phyloP scores from a whole-genome alignment of 1,140 invertebrate species.

The Chrysoperla carnea region DNA sequence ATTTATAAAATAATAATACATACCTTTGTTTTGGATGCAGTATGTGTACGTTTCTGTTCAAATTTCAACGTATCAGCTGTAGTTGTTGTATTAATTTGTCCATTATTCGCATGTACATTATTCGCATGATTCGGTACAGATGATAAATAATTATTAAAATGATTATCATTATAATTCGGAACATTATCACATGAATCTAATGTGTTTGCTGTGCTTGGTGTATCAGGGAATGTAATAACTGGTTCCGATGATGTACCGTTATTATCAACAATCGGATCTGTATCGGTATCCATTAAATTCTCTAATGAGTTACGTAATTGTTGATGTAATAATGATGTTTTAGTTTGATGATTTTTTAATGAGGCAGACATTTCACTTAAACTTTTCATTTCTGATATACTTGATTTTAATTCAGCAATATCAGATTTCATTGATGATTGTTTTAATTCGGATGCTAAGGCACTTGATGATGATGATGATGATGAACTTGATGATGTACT shows the following conservation, averaged over 20 bases:
- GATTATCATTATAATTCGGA: too few relatives aligned
- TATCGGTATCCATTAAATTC: background rate
- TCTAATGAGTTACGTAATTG: background rate
- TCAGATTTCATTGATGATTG: background rate
- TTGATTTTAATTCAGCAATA: background rate
- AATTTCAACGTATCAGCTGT: background rate
- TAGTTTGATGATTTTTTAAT: too few relatives aligned
- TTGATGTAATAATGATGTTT: background rate
- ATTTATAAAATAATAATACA: background rate
- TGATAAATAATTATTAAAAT: too few relatives aligned
- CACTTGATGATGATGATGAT: background rate
- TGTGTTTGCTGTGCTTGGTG: background rate
- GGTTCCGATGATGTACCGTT: background rate
- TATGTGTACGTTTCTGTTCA: background rate
- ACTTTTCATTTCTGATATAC: background rate
- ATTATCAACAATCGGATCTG: background rate
- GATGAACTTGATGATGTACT: background rate
- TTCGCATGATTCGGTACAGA: too few relatives aligned
- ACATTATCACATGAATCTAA: too few relatives aligned
- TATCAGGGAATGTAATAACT: background rate
- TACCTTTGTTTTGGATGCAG: background rate
- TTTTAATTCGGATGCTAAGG: background rate
- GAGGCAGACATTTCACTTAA: background rate
- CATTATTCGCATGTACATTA: too few relatives aligned
- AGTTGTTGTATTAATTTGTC: too few relatives aligned